phyloP scores from a whole-genome alignment of 2,888 invertebrate species.

The Caenorhabditis drosophilae region DNA sequence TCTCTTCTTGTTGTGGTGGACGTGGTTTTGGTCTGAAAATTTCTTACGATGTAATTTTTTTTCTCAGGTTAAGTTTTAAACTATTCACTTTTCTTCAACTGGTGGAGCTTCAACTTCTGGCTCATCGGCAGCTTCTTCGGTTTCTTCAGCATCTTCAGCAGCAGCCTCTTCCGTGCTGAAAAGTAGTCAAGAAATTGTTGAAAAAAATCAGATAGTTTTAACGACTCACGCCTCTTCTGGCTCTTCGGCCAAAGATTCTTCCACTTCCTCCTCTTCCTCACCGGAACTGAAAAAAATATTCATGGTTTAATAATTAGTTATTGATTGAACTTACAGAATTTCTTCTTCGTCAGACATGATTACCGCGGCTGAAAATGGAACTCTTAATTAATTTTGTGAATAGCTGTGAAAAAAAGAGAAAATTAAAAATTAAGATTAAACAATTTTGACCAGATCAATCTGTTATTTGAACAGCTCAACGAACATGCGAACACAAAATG shows the following conservation, averaged over 20 bases:
- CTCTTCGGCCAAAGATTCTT: conserved; percentile 47
- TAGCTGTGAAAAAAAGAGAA: neutral
- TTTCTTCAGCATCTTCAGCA: conserved; percentile 38
- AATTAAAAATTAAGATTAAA: neutral
- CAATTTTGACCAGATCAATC: neutral
- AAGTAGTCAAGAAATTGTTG: neutral
- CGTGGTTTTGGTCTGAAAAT: conserved; percentile 44
- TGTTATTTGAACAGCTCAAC: conserved; percentile 1
- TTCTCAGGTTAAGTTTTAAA: neutral
- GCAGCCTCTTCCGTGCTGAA: conserved; percentile 29
- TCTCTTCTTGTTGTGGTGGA: conserved; percentile 57
- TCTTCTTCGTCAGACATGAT: conserved; percentile 62
- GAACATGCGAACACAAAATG: no score
- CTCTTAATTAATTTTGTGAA: neutral
- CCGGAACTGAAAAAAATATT: conserved; percentile 53
- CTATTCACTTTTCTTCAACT: conserved; percentile 32
- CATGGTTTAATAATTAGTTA: neutral
- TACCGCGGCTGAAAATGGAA: conserved; percentile 14
- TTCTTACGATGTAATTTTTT: conserved; percentile 5
- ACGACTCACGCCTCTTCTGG: conserved; percentile 37
- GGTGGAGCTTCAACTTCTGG: conserved; percentile 38
- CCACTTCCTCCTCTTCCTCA: conserved; percentile 64
- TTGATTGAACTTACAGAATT: conserved; percentile 49
- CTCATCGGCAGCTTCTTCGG: conserved; percentile 34
- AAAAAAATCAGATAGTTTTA: conserved; percentile 4